Evolutionary conservation across 92 coral and sea anemone species (phyloP).

Genomic region (Porites divaricata): DNA sequence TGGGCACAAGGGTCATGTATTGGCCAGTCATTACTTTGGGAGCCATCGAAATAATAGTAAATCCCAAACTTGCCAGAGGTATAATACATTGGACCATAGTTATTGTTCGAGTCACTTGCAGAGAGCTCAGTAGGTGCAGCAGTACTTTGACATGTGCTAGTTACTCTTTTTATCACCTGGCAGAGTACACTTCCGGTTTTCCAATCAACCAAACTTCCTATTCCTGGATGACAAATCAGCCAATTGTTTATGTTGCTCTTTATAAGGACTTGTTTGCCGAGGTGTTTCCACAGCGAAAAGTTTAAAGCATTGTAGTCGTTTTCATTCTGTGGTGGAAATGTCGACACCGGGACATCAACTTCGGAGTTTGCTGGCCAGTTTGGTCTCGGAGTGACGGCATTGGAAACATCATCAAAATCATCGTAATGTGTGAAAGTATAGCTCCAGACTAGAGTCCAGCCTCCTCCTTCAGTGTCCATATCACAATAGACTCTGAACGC

Average conservation of each 20-base stretch:
- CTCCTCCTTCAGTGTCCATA: slow-evolving; percentile 43
- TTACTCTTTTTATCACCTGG: slow-evolving; percentile 20
- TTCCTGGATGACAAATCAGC: slow-evolving; percentile 57
- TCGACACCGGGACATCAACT: slow-evolving; percentile 6
- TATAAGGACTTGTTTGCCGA: slow-evolving; percentile 57
- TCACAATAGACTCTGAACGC: slow-evolving; percentile 66
- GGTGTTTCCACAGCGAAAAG: slow-evolving; percentile 40
- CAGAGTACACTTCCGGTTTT: slow-evolving; percentile 34
- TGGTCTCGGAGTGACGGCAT: slow-evolving; percentile 1
- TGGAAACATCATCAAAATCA: background rate
- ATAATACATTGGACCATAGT: background rate
- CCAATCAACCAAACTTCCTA: slow-evolving; percentile 54
- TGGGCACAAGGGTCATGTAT: slow-evolving; percentile 69
- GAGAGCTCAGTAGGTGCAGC: background rate
- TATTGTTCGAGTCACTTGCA: background rate
- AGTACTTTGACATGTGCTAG: slow-evolving; percentile 26
- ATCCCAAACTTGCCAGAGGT: background rate
- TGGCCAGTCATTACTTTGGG: slow-evolving; percentile 52
- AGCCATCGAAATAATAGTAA: slow-evolving; percentile 59
- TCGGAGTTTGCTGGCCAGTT: background rate
- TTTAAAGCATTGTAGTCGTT: slow-evolving; percentile 28
- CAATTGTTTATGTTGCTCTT: slow-evolving; percentile 66
- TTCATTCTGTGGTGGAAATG: slow-evolving; percentile 37
- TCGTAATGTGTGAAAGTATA: slow-evolving; percentile 43
- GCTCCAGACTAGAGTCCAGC: slow-evolving; percentile 67